Base-by-base conservation (phyloP, 2,888 invertebrate genomes). In the Lasius fuliginosus region DNA sequence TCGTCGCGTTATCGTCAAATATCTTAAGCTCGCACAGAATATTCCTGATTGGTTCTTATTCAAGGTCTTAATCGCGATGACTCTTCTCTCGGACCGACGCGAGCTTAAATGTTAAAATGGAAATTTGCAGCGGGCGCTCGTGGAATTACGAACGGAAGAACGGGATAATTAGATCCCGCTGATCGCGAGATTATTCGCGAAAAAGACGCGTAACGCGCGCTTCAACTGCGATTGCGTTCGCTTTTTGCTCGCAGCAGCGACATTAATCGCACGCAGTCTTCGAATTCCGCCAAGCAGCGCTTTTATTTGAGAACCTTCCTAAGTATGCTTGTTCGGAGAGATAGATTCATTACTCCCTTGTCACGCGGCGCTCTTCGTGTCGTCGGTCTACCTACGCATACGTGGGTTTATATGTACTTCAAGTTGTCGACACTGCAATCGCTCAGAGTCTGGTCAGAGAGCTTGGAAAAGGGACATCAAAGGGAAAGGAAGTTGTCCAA, bases 11-110 rank as follows among this genome's bases (percentile, higher is more conserved):
- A 69, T 85, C 68, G 30, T 73, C 53, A 64, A 84, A 90, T 90
- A 90, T 86, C 89, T 89, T 88, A 89, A 89, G 88, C 86, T 77
- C 27, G 71, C 75, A 76, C 82, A 84, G 82, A 88, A 88, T 85
- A 74, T 74, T 82, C 56, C 79, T 46, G 69, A 68, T 46, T 56
- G 73, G 84, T 86, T 49, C 69, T 71, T 79, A 83, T 71, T 89
- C 68, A 79, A 69, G 49, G 42, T 36, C 58, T 83, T 82, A 84
- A 88, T 86, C 88, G 69, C 36, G 18, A 23, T 60, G 46, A 81
- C 8, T 53, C 53, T 79, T 23, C 33, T 30, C 69, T 18, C 79
- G 46, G 56, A 40, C 36, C 60, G 46, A 62, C 46, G 60, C 12
- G 58, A 46, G 23, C 15, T 79, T 42, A 79, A 79, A 69, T 42